Base-by-base conservation (phyloP, 2,113 vertebrate species). In the Garra rufa region DNA sequence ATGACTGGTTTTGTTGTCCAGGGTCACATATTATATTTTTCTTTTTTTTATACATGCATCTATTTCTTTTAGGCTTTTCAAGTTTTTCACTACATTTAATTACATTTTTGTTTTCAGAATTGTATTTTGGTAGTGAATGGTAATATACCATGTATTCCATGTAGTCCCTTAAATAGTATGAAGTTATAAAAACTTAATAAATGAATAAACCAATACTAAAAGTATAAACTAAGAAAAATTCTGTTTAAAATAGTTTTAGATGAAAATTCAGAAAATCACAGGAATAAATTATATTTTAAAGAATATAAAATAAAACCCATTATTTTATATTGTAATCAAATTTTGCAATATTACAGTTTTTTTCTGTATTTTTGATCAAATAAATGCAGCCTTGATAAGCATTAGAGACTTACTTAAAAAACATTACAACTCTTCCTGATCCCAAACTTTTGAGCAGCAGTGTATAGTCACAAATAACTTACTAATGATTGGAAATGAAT, bases 401-500 rank as follows among this genome's bases (percentile, higher is more conserved):
- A n/a, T n/a, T n/a, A n/a, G n/a, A n/a, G n/a, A n/a, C n/a, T n/a
- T n/a, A n/a, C n/a, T n/a, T n/a, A n/a, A n/a, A n/a, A n/a, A n/a
- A n/a, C n/a, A n/a, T n/a, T n/a, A n/a, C n/a, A n/a, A n/a, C n/a
- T n/a, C n/a, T n/a, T n/a, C n/a, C n/a, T n/a, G n/a, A n/a, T n/a
- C n/a, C n/a, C n/a, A n/a, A n/a, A n/a, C n/a, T n/a, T n/a, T n/a
- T n/a, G n/a, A n/a, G n/a, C n/a, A n/a, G n/a, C n/a, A n/a, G n/a
- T n/a, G n/a, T 30, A 80, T 34, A 55, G 34, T 13, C 0, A 44
- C 30, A n/a, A 38, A 55, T 41, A 28, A 91, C 96, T 95, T 90
- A 98, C 97, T 95, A 63, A 96, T 89, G 77, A 99, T 87, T 1
- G 97, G 97, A 89, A 97, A 99, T 21, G 95, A 95, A 87, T 97